phyloP scores from a whole-genome alignment of 2,888 invertebrate genomes.

The Phlogophora meticulosa region DNA sequence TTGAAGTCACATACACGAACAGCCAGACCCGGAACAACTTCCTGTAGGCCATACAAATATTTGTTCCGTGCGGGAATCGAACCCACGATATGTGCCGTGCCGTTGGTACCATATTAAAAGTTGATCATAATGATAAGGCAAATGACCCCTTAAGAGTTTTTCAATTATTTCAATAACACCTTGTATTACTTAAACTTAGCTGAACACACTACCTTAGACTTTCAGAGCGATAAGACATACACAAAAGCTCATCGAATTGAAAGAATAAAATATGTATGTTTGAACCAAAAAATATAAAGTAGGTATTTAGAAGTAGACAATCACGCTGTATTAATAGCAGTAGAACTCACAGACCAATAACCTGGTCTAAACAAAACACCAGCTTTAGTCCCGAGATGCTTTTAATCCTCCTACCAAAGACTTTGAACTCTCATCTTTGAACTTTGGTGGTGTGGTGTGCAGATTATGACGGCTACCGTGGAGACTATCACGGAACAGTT shows the following conservation, averaged over 20 bases:
- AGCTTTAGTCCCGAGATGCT: conserved; percentile 40
- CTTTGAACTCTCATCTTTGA: conserved; percentile 18
- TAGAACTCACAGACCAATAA: conserved; percentile 40
- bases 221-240: conserved; percentile 15
- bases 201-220: background rate
- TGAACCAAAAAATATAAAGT: background rate
- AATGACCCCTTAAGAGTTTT: too few relatives aligned
- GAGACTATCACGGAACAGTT: conserved; percentile 98
- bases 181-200: background rate
- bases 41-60: too few relatives aligned
- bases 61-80: too few relatives aligned
- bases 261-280: conserved; percentile 7
- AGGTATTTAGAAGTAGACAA: conserved; percentile 53
- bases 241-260: background rate
- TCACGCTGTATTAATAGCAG: conserved; percentile 58
- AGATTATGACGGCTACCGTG: conserved; percentile 99
- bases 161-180: too few relatives aligned
- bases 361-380: too few relatives aligned
- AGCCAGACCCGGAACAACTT: too few relatives aligned
- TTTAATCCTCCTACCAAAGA: conserved; percentile 29
- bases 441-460: conserved; percentile 65
- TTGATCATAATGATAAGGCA: too few relatives aligned
- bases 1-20: too few relatives aligned
- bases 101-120: too few relatives aligned
- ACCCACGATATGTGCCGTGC: too few relatives aligned